Conservation (phyloP, 2,113 vertebrate species). For the Brevimyrus niger region DNA sequence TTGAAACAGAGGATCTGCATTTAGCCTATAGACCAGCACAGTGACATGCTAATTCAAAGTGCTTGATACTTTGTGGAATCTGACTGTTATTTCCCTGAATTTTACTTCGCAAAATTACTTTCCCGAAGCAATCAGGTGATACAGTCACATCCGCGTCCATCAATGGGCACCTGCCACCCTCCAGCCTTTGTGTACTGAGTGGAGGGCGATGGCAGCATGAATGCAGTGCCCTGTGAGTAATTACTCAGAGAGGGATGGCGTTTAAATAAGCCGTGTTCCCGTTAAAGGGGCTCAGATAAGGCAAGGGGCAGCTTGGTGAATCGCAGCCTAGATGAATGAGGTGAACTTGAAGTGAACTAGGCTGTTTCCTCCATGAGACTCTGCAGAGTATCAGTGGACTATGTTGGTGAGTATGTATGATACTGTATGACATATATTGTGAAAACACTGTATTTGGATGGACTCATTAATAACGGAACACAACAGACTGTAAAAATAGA, state of each 20-base stretch:
- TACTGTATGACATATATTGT: neutral
- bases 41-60: neutral
- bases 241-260: neutral
- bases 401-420: neutral
- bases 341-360: neutral
- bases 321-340: neutral
- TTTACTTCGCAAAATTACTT: neutral
- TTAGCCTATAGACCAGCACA: neutral
- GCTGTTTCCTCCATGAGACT: neutral
- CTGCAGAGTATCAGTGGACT: neutral
- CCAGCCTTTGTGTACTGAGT: neutral
- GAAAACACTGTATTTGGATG: neutral
- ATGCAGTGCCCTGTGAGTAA: neutral
- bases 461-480: neutral
- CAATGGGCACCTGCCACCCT: neutral
- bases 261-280: neutral
- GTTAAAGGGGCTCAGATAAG: conserved; percentile 1
- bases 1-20: neutral
- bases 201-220: neutral
- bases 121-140: neutral
- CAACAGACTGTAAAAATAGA: neutral
- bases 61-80: neutral
- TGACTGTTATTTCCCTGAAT: neutral
- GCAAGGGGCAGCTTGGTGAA: neutral
- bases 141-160: neutral